A percentile compares a stretch with the other conserved stretches of the same genome.
Conservation (phyloP, 2,113 vertebrate genomes). For the Petrocephalus zakoni region DNA sequence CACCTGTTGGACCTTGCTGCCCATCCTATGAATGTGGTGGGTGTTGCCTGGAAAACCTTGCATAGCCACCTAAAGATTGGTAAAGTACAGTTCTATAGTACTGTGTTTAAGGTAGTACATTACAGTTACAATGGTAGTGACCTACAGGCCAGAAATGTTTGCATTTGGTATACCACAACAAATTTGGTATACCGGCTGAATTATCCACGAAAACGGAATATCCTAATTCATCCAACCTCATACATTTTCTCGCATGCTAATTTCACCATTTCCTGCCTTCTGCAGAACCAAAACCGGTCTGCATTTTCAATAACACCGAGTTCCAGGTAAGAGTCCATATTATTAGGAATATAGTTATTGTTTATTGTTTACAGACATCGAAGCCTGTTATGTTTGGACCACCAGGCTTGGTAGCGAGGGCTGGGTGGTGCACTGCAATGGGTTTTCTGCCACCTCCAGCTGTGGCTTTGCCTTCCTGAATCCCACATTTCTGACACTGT, state of each 20-base stretch:
- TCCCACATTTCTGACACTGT: background rate
- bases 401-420: background rate
- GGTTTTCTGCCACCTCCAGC: background rate
- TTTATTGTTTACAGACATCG: background rate
- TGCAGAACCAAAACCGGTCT: constrained; percentile 60
- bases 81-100: background rate
- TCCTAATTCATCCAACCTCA: background rate
- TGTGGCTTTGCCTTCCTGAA: background rate
- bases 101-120: background rate
- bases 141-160: background rate
- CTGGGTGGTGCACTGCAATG: background rate
- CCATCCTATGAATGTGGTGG: constrained; percentile 57
- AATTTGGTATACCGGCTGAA: too few relatives aligned
- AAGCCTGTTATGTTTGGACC: background rate
- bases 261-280: constrained; percentile 20
- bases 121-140: background rate
- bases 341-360: background rate
- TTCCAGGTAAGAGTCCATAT: constrained; percentile 55
- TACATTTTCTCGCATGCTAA: background rate
- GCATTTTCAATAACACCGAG: constrained; percentile 53
- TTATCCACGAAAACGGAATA: background rate
- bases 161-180: background rate
- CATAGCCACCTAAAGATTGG: background rate
- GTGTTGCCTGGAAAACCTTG: constrained; percentile 18
- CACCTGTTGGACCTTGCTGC: constrained; percentile 54